A percentile compares a stretch with the other conserved stretches of the same genome.
Evolutionary conservation across 2,888 invertebrate genomes (phyloP).

Genomic region (Tenthredo amoena): DNA sequence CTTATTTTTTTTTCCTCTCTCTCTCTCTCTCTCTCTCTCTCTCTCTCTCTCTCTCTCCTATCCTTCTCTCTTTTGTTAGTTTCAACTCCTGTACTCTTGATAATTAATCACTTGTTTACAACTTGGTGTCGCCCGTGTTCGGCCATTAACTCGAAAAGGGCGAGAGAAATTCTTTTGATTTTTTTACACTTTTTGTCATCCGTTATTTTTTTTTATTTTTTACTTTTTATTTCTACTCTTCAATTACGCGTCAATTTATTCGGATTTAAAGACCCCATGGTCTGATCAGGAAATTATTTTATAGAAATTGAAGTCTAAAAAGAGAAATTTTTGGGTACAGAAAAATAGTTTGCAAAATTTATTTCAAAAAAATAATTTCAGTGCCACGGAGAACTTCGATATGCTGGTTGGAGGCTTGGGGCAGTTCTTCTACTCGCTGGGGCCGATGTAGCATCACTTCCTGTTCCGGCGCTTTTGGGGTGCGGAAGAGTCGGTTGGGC

Average conservation of each 20-base stretch:
- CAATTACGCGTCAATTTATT: background rate
- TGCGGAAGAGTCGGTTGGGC: constrained; percentile 83
- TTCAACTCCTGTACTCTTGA: constrained; percentile 21
- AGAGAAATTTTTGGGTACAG: background rate
- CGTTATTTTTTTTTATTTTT: background rate
- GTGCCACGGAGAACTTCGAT: constrained; percentile 76
- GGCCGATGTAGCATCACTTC: constrained; percentile 82
- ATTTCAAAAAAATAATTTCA: constrained; percentile 56
- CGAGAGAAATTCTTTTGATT: constrained; percentile 28
- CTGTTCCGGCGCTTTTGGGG: constrained; percentile 72
- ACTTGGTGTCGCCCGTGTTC: constrained; percentile 1
- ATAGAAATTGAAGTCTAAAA: background rate
- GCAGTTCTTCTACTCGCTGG: constrained; percentile 83
- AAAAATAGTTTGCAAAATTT: background rate
- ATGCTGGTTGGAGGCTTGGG: constrained; percentile 75
- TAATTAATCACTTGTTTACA: constrained; percentile 48
- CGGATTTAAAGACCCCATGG: background rate
- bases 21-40: background rate
- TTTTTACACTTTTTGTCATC: background rate
- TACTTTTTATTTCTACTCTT: background rate
- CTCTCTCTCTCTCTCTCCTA: background rate
- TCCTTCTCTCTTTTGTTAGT: background rate
- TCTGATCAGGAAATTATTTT: background rate
- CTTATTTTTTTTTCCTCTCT: background rate
- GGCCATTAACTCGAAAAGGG: constrained; percentile 21